Evolutionary conservation across 2,797 vertebrate genomes (phyloP), one percentile per base, ranked within the genome.

Genomic region (Acestrorhynchus altus): DNA sequence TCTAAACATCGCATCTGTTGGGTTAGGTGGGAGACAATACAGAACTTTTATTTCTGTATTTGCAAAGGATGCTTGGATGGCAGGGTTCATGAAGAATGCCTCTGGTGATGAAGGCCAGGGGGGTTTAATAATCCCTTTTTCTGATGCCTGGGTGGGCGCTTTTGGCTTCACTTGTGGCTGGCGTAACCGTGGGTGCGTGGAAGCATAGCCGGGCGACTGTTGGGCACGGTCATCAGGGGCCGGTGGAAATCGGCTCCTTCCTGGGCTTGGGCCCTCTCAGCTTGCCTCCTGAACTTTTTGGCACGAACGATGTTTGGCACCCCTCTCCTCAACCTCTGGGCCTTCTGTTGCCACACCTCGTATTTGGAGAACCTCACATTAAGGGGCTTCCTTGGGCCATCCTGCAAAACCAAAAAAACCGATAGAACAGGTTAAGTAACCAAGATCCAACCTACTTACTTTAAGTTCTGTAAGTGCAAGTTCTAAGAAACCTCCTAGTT

Each of bases 241-340:
- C 89, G 91, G 71, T 93, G 95, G 0, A 81, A 86, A 63, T 87
- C 85, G 78, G 90, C 84, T 78, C 94, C 90, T 68, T 92, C 91
- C 2, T 91, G 89, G 0, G 88, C 93, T 69, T 93, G 86, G 76
- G 91, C 88, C 83, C 92, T 90, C 83, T 89, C 88, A 0, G 88
- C 86, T 64, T 92, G 90, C 88, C 90, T 79, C 81, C 90, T 91
- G 76, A 91, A 94, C 85, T 80, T 91, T 81, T 85, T 92, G 71
- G 92, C 91, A 0, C 90, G 91, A 40, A 94, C 88, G 79, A 94
- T 91, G 63, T 91, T 84, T 4, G 94, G 93, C 59, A 91, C 86
- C 35, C 94, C 94, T 84, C 93, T 91, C 86, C 94, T 90, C 82
- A 94, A 91, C 76, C 95, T 93, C 74, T 95, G 94, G 20, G 90